A percentile compares a stretch with the other conserved stretches of the same genome.
These are phyloP conservation scores for Copsychus sechellarum DNA, from an alignment of 2,113 vertebrate genomes.

Conservation along the genomic window DNA sequence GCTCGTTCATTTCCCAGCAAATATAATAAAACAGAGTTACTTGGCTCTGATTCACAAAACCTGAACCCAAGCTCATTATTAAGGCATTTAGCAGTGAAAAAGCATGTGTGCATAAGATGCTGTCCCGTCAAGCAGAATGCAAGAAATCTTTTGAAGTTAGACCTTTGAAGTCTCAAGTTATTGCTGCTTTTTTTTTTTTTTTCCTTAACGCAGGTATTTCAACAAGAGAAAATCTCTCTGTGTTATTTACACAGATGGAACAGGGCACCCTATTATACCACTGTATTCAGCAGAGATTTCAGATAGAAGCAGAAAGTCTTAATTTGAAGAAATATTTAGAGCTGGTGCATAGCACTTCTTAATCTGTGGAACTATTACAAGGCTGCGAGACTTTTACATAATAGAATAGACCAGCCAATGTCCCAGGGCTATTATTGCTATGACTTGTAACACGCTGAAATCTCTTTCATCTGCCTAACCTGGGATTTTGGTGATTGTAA, in stretches of 20 bases:
- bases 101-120: conserved; percentile 80
- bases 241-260: conserved; percentile 73
- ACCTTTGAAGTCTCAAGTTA: conserved; percentile 84
- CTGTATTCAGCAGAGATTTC: conserved; percentile 62
- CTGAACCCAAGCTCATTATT: conserved; percentile 84
- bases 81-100: conserved; percentile 81
- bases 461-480: conserved; percentile 76
- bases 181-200: conserved; percentile 64
- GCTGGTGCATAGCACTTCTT: conserved; percentile 58
- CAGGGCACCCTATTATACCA: conserved; percentile 57
- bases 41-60: conserved; percentile 85
- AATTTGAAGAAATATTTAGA: conserved; percentile 77
- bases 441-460: conserved; percentile 70
- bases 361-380: conserved; percentile 71
- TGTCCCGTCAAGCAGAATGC: conserved; percentile 80
- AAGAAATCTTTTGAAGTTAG: conserved; percentile 82
- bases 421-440: conserved; percentile 74
- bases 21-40: conserved; percentile 85
- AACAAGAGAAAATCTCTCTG: conserved; percentile 63
- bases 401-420: conserved; percentile 64
- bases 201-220: conserved; percentile 73
- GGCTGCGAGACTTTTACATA: conserved; percentile 64
- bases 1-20: conserved; percentile 86
- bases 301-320: conserved; percentile 71
- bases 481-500: conserved; percentile 72